These are phyloP conservation scores for Muntiacus reevesi DNA, from an alignment of 2,113 vertebrate species.

Conservation along the genomic window DNA sequence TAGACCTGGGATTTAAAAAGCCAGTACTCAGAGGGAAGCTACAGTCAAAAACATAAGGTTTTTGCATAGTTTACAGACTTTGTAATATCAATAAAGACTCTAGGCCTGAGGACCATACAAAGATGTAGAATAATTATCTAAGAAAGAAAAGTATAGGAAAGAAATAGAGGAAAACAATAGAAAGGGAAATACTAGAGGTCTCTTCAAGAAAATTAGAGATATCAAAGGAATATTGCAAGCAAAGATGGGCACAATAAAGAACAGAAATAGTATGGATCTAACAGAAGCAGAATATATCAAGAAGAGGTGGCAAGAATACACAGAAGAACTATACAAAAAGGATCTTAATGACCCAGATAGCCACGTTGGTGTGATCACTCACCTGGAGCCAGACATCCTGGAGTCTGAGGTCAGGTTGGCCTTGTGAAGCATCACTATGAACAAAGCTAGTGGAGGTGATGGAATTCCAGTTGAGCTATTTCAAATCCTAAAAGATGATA, in stretches of 20 bases:
- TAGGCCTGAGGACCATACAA: background rate
- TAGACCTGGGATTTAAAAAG: background rate
- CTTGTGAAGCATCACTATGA: background rate
- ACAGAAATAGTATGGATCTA: background rate
- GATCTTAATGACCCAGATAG: background rate
- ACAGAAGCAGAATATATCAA: background rate
- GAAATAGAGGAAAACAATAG: background rate
- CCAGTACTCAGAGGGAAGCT: background rate
- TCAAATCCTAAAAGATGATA: background rate
- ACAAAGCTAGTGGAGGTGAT: background rate
- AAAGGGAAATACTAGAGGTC: background rate
- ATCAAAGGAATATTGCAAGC: background rate
- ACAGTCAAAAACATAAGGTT: background rate
- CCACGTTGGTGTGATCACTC: background rate
- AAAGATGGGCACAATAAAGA: background rate
- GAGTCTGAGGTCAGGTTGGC: background rate
- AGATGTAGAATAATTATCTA: background rate
- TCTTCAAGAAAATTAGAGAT: background rate
- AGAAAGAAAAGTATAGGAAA: background rate
- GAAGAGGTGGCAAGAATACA: background rate
- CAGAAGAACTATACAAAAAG: background rate
- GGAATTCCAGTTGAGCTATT: background rate
- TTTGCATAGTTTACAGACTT: background rate
- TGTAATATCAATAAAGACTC: background rate
- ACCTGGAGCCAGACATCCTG: background rate